These are phyloP conservation scores for Enteromius mattozi DNA, from an alignment of 2,797 vertebrate species.

Conservation along the genomic window DNA sequence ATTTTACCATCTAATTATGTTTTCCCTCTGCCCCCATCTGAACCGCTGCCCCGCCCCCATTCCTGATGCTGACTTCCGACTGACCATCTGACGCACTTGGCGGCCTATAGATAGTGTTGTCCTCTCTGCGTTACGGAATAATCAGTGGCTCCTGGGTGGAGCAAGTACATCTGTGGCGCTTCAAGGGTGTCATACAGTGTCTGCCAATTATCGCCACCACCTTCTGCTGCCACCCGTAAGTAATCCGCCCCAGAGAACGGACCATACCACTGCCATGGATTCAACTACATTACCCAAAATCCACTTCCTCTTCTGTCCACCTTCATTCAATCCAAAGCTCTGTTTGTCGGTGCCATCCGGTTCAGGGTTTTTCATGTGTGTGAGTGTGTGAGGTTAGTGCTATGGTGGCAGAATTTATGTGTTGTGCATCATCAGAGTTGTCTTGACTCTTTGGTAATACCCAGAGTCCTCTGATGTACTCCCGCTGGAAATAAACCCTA, in stretches of 20 bases:
- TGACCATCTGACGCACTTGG: conserved; percentile 58
- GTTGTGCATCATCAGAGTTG: background rate
- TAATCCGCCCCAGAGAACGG: conserved; percentile 66
- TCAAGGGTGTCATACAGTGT: conserved; percentile 79
- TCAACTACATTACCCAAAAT: conserved; percentile 52
- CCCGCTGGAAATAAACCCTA: background rate
- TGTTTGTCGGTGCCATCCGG: conserved; percentile 43
- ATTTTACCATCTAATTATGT: conserved; percentile 63
- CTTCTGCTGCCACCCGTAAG: conserved; percentile 83
- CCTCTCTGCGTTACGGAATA: conserved; percentile 81
- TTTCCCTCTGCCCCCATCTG: conserved; percentile 58
- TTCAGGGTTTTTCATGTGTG: conserved; percentile 29
- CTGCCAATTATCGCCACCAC: conserved; percentile 80
- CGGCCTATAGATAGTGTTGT: conserved; percentile 78
- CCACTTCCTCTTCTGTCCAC: conserved; percentile 40
- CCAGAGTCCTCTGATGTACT: background rate
- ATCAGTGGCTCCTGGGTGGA: conserved; percentile 81
- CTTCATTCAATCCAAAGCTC: conserved; percentile 55
- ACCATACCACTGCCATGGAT: conserved; percentile 50
- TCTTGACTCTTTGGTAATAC: background rate
- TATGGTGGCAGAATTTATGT: background rate
- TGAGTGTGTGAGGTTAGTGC: conserved; percentile 12
- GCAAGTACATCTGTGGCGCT: conserved; percentile 78
- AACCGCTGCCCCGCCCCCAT: conserved; percentile 63
- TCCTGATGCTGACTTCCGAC: conserved; percentile 36